Evolutionary conservation across 2,888 invertebrate species (phyloP), one percentile per base, ranked within the genome.

Genomic region (Baccha elongata): DNA sequence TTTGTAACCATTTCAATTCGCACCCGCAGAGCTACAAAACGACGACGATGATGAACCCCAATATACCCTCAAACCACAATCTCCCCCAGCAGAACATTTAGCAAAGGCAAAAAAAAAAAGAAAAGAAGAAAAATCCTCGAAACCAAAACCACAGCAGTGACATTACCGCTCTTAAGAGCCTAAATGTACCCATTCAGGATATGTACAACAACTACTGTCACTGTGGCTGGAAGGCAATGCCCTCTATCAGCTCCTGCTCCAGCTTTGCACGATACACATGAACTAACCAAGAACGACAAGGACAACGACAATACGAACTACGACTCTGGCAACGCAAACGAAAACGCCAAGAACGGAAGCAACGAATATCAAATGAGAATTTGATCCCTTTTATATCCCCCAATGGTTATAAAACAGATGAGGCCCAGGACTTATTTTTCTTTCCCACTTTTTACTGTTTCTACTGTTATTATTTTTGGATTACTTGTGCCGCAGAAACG

Each of bases 331-430:
- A 55, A 55, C 37, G 37, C 40, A 58, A 58, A 52, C 37, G 37
- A 58, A 58, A 58, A 52, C 71, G 21, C 26, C 48, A 60, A 58
- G 46, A 69, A 46, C 55, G 65, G 60, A 73, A 72, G 67, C 58
- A 81, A 76, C 76, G 81, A 81, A 81, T 81, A 81, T 76, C 81
- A 81, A 81, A 81, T 81, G 81, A 76, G 81, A 76, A 76, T 81
- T 81, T 81, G 81, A 81, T 81, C 81, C 81, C 76, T 81, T n/a
- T 81, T 81, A 76, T 81, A 81, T 81, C 76, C 81, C 81, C 81
- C 76, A 81, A 81, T 81, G 81, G 76, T 81, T 81, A 76, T 76
- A 81, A 76, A 81, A 81, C 81, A 81, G 81, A 81, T 81, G 81
- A 81, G 81, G 81, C 81, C 71, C 76, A 81, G 81, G 60, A 67